A percentile compares a stretch with the other conserved stretches of the same genome.
Evolutionary conservation across 2,113 vertebrate species (phyloP).

Genomic region (Alectura lathami): DNA sequence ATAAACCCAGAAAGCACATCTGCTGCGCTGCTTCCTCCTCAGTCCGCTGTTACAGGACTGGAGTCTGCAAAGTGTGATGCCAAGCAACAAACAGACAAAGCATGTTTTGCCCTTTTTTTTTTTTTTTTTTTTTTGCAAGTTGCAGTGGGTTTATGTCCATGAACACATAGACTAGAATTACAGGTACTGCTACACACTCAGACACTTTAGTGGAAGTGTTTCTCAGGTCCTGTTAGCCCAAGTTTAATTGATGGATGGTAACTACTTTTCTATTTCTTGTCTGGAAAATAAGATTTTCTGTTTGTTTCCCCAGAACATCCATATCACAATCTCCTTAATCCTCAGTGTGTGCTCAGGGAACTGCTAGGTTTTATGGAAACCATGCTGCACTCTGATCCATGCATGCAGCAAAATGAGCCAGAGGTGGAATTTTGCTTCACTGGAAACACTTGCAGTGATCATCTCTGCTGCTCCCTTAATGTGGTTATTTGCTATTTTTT

Average conservation of each 20-base stretch:
- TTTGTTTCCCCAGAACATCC: conserved; percentile 38
- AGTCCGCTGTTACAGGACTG: background rate
- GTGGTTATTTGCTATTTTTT: background rate
- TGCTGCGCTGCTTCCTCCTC: background rate
- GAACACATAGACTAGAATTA: background rate
- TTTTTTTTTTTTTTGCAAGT: background rate
- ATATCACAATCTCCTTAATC: conserved; percentile 3
- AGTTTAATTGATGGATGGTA: background rate
- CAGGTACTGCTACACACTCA: background rate
- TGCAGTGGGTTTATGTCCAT: background rate
- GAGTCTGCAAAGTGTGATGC: background rate
- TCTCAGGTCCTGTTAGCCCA: background rate
- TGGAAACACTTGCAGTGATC: conserved; percentile 1
- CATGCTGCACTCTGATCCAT: background rate
- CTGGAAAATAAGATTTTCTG: background rate
- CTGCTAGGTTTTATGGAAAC: background rate
- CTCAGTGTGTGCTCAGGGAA: background rate
- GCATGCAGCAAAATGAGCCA: background rate
- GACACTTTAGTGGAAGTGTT: background rate
- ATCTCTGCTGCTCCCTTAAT: conserved; percentile 22
- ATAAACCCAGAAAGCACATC: background rate
- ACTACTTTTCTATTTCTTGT: background rate
- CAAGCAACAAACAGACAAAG: background rate
- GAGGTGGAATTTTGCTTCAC: background rate
- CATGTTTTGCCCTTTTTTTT: background rate